Conservation (phyloP, 2,797 vertebrate genomes). For the Nasua narica region DNA sequence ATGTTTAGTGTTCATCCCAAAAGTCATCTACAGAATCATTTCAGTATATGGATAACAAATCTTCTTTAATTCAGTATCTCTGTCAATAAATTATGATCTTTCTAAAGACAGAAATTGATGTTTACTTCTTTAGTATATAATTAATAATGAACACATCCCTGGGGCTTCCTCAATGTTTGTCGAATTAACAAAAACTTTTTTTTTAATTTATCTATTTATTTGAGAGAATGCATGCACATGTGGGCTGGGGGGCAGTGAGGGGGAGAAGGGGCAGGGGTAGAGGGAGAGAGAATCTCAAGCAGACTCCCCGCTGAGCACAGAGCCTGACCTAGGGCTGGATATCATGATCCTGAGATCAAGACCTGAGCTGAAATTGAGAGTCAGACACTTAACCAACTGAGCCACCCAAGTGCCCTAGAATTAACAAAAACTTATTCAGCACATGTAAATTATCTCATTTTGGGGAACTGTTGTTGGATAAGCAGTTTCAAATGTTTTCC, state of each 20-base stretch:
- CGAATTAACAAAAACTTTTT: neutral
- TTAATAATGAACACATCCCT: neutral
- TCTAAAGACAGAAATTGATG: neutral
- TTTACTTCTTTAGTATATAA: neutral
- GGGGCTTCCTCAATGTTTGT: neutral
- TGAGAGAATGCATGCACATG: neutral
- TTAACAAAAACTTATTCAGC: neutral
- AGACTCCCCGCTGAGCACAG: neutral
- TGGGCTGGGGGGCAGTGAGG: rapidly evolving
- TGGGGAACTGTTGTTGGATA: neutral
- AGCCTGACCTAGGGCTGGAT: neutral
- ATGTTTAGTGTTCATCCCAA: neutral
- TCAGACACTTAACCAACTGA: neutral
- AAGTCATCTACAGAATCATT: neutral
- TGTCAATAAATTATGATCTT: neutral
- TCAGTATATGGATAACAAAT: neutral
- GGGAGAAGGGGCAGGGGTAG: neutral
- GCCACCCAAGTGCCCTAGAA: neutral
- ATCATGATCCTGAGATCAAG: neutral
- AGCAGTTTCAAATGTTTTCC: neutral
- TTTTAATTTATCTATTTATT: neutral
- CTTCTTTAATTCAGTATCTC: neutral
- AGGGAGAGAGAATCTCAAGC: neutral
- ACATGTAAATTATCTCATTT: neutral
- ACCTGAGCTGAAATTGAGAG: neutral